Evolutionary conservation across 1,140 invertebrate species (phyloP), one percentile per base, ranked within the genome.

Genomic region (Sminthurides bifidus): DNA sequence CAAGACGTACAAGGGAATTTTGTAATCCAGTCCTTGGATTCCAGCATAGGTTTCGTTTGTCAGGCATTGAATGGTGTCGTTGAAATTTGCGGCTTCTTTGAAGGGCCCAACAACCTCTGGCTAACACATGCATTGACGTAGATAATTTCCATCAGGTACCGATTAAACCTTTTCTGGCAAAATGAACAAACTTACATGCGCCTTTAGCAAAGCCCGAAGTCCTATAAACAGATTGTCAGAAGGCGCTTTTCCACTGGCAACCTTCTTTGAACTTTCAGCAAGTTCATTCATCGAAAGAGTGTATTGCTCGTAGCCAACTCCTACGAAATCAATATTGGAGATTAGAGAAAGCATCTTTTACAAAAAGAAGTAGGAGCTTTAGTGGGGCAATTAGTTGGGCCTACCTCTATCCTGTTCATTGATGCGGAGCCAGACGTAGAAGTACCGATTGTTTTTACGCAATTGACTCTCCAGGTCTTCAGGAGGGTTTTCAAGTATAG

Each of bases 1-100:
- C 2, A 56, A 37, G 21, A 56, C 46, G 29, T 56, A 56, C 14
- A 56, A 26, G 23, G 54, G 54, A 38, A 56, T 31, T 17, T 50
- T 15, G 30, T 48, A 43, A 14, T 24, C 23, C 10, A 26, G 4
- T 26, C 48, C 54, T 3, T 24, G 30, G 3, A 35, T 50, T 17
- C 54, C 54, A 23, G 46, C 46, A 29, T 53, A 50, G 2, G 8
- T 27, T 44, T 38, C 12, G 15, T 40, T 46, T 19, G 24, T 21
- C 14, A 29, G 15, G 30, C 54, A 56, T 33, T 30, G 46, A 19
- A 31, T 17, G 5, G 4, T 6, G 33, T 48, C 31, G 4, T 8
- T 24, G n/a, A 24, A 17, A 21, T 21, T 21, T 6, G 3, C 3
- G 19, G 17, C 8, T 2, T 33, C 54, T 27, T 31, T 54, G 38